Conservation (phyloP, 1,140 invertebrate species). For the Drosophila burlai region DNA sequence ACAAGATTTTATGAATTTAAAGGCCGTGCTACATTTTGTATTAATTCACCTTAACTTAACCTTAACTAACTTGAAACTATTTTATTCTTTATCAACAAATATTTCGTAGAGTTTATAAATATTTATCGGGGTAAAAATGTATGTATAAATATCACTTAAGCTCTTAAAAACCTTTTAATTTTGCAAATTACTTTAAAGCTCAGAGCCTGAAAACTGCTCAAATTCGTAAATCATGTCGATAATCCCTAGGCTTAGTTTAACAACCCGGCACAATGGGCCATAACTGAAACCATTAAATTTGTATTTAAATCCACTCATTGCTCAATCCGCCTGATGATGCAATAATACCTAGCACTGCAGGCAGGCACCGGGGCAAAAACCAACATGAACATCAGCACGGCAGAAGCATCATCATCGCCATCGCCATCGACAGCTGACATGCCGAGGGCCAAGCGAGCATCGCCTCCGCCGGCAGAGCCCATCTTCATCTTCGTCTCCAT, state of each 20-base stretch:
- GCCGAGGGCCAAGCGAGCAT: slow-evolving; percentile 40
- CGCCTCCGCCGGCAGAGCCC: slow-evolving; percentile 7
- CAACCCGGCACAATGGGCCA: slow-evolving; percentile 31
- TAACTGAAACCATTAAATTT: slow-evolving; percentile 46
- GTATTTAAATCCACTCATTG: slow-evolving; percentile 62
- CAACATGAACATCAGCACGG: slow-evolving; percentile 15
- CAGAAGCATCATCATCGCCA: slow-evolving; percentile 36
- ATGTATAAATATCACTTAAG: neutral
- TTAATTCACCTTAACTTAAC: too few relatives aligned
- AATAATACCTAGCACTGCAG: slow-evolving; percentile 55
- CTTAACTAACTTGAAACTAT: too few relatives aligned
- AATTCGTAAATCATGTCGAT: slow-evolving; percentile 24
- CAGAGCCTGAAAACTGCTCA: neutral
- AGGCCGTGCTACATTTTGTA: too few relatives aligned
- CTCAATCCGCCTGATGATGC: slow-evolving; percentile 63
- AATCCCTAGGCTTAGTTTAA: slow-evolving; percentile 30
- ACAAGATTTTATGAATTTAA: too few relatives aligned
- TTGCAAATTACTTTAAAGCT: slow-evolving; percentile 4
- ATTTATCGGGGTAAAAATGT: too few relatives aligned
- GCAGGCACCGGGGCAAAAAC: slow-evolving; percentile 16
- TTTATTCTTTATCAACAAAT: too few relatives aligned
- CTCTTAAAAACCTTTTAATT: neutral
- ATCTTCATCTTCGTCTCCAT: slow-evolving; percentile 12
- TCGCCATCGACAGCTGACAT: slow-evolving; percentile 53
- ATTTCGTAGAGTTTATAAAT: too few relatives aligned